Conservation (phyloP, 2,797 vertebrate species). For the Antrozous pallidus region DNA sequence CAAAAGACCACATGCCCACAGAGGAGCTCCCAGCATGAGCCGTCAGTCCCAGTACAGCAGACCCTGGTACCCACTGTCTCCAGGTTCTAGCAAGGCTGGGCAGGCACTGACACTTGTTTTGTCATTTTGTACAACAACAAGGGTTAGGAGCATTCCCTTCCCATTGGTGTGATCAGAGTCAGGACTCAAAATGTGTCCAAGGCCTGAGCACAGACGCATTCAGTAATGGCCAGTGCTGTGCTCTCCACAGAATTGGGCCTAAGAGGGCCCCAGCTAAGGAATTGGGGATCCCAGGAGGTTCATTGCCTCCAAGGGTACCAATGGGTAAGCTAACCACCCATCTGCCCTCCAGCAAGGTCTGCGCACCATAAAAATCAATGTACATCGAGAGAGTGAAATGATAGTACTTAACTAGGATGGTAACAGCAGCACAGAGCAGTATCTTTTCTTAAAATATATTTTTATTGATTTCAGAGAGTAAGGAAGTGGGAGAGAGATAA, state of each 20-base stretch:
- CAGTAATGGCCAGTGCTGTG: accelerated
- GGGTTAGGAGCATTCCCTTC: neutral
- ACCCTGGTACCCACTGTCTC: neutral
- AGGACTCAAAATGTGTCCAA: neutral
- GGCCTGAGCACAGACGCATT: accelerated
- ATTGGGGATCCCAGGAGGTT: neutral
- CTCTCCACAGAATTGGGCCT: accelerated
- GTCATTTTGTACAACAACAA: neutral
- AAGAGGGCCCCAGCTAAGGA: neutral
- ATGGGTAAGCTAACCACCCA: neutral
- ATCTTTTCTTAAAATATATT: neutral
- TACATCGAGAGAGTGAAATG: neutral
- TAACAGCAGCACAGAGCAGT: too few species aligned
- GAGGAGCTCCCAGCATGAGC: neutral
- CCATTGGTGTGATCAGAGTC: neutral
- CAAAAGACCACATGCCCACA: neutral
- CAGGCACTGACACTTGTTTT: neutral
- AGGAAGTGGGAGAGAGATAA: too few species aligned
- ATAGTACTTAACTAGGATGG: neutral
- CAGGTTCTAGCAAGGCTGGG: neutral
- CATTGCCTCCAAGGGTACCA: neutral
- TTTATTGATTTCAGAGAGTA: too few species aligned
- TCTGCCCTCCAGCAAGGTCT: neutral
- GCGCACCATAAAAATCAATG: neutral
- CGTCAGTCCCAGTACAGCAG: accelerated